Evolutionary conservation across 1,140 invertebrate genomes (phyloP).

Genomic region (Pararge aegeria): DNA sequence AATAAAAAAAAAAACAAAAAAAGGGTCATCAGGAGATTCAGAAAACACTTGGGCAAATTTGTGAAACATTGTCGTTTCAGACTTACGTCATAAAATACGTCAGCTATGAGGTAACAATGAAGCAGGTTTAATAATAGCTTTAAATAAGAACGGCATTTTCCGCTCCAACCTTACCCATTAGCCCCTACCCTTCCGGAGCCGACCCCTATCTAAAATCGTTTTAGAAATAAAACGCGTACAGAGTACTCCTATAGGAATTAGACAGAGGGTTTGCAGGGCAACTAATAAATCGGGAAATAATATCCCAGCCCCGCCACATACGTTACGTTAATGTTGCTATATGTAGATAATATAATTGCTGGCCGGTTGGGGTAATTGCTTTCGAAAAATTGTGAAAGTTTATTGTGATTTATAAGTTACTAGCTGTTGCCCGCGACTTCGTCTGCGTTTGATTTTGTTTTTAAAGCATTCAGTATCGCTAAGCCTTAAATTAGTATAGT

Average conservation of each 20-base stretch:
- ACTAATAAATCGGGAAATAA: slow-evolving; percentile 75
- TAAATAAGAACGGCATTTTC: not conserved
- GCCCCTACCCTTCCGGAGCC: slow-evolving; percentile 32
- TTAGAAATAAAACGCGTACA: slow-evolving; percentile 66
- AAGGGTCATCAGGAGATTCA: too few species aligned
- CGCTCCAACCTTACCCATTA: slow-evolving; percentile 18
- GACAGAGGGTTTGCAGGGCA: slow-evolving; percentile 42
- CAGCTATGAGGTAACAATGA: not conserved
- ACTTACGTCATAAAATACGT: too few species aligned
- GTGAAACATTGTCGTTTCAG: too few species aligned
- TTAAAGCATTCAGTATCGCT: too few species aligned
- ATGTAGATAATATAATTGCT: slow-evolving; percentile 10
- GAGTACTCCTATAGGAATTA: slow-evolving; percentile 61
- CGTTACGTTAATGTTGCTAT: slow-evolving; percentile 21
- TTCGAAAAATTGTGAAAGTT: slow-evolving; percentile 1
- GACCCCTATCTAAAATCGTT: slow-evolving; percentile 73
- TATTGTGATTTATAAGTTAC: not conserved
- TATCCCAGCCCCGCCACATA: slow-evolving; percentile 45
- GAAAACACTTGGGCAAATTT: too few species aligned
- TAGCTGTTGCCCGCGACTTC: not conserved
- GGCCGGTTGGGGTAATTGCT: not conserved
- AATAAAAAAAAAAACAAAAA: too few species aligned
- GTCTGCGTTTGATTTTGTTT: not conserved
- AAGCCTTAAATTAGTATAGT: too few species aligned
- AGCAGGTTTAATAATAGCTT: too few species aligned